A percentile compares a stretch with the other conserved stretches of the same genome.
Evolutionary conservation across 2,797 vertebrate genomes (phyloP).

Genomic region (Thunnus albacares): DNA sequence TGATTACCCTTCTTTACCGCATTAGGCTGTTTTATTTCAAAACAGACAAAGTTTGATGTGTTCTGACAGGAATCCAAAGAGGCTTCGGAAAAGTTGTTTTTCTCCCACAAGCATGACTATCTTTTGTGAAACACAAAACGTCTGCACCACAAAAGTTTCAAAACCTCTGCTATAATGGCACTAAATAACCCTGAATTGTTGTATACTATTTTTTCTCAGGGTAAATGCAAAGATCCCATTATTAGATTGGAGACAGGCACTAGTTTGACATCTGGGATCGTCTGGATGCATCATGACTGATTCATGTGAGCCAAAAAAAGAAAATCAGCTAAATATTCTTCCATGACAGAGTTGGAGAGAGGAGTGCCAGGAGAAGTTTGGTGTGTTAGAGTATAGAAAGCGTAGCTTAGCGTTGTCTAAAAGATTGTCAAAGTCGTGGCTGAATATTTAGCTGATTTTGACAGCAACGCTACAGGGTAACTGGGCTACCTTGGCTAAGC

Average conservation of each 20-base stretch:
- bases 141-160: constrained; percentile 1
- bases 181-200: neutral
- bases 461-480: too few species aligned
- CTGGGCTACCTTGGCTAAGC: too few species aligned
- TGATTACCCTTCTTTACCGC: neutral
- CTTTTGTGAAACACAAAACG: constrained; percentile 27
- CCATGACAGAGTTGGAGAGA: too few species aligned
- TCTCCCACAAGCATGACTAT: neutral
- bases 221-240: constrained; percentile 13
- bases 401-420: too few species aligned
- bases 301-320: constrained; percentile 19
- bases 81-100: neutral
- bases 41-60: neutral
- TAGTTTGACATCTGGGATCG: constrained; percentile 25
- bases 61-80: constrained; percentile 30
- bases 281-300: constrained; percentile 20
- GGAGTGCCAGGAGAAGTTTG: too few species aligned
- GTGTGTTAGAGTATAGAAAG: too few species aligned
- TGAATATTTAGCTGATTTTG: too few species aligned
- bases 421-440: too few species aligned
- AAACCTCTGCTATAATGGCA: constrained; percentile 9
- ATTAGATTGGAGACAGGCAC: neutral
- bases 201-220: neutral
- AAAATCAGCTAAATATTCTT: too few species aligned
- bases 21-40: constrained; percentile 7